Evolutionary conservation across 2,113 vertebrate species (phyloP), one percentile per base, ranked within the genome.

Genomic region (Aythya baeri): DNA sequence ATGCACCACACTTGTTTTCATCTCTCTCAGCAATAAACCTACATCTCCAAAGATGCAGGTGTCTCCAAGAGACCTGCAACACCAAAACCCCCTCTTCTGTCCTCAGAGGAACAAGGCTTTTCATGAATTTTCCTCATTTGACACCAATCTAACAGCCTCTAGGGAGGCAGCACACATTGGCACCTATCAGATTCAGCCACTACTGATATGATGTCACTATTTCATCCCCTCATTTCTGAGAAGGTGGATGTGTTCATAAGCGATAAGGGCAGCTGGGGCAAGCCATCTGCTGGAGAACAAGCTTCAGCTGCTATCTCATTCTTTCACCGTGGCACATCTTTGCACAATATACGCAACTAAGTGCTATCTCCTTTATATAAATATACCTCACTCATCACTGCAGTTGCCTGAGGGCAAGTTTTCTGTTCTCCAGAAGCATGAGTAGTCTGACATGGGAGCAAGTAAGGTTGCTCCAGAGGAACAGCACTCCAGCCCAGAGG

Each of bases 241-340:
- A 68, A 41, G 13, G 46, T 5, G 5, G 13, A 72, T 46, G 57
- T 46, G 25, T n/a, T 62, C 27, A 25, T 31, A 72, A 89, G 29
- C 11, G 12, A 55, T 58, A 63, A 41, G 9, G 7, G 62, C 1
- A 0, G 5, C 0, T 65, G 14, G 5, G 31, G 18, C 11, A 55
- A 92, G 29, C 20, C 55, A 62, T 17, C n/a, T 54, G 21, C 43
- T 63, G 0, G 0, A 84, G 7, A 59, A 6, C 11, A 75, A 63
- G 38, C 72, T 89, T 65, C 27, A 52, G 2, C 4, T 1, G 1
- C 31, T 43, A 70, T 36, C 58, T 66, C 5, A 1, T 29, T 43
- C 66, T 36, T 58, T 62, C 5, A 1, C 6, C 73, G 54, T 34
- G 84, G 58, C 70, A 85, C 0, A 5, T 18, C 14, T 25, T 43